Evolutionary conservation across 2,113 vertebrate genomes (phyloP), one percentile per base, ranked within the genome.

Genomic region (Globicephala melas): DNA sequence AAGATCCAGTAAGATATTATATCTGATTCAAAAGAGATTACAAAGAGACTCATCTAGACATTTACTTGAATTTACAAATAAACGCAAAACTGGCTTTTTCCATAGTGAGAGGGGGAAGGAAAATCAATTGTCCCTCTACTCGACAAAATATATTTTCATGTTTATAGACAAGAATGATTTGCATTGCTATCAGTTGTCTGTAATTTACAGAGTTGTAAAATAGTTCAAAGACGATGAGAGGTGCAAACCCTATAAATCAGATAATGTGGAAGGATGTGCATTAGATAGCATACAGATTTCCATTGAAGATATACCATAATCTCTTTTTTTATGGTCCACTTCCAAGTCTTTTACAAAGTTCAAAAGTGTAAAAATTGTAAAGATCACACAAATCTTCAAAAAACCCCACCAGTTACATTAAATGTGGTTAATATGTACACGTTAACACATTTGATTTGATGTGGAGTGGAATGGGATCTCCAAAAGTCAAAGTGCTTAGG

Each of bases 171-270:
- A 68, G 73, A 80, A 90, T 90, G 83, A 87, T 94, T 90, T 92
- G 58, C 63, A 70, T 58, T 84, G 80, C 81, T 82, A 58, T 80
- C 63, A 53, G 84, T 62, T 68, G 28, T 58, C 84, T 65, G 60
- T 33, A 68, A 79, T 73, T 92, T 92, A 86, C 38, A 74, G 91
- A 79, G 5, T 60, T 92, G 82, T 96, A 87, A 94, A 95, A 83
- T 50, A 95, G 68, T 73, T 95, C 47, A 80, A 88, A 81, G 36
- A 85, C n/a, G 28, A 68, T 68, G 38, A 79, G 58, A 93, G 50
- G 33, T n/a, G 0, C 9, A 82, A 81, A 87, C 9, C 38, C 38
- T n/a, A 33, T 68, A 68, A 92, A 47, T 95, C 62, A 92, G 86
- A 86, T 91, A 47, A 71, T 77, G 67, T 93, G 74, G n/a, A 50